Base-by-base conservation (phyloP, 2,797 vertebrate genomes). In the Cuculus canorus region DNA sequence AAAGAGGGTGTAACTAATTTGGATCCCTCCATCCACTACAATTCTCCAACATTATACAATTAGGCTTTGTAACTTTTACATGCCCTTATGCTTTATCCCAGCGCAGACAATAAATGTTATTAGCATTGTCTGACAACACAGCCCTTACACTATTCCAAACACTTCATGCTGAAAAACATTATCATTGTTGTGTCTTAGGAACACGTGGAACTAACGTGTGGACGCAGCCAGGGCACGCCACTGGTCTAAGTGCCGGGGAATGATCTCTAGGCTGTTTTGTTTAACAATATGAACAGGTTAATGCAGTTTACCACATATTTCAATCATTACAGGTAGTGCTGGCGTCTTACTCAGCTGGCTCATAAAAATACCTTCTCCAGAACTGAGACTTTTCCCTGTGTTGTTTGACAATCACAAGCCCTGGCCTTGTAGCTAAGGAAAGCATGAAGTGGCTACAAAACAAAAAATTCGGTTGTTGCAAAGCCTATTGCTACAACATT, bases 71-170 rank as follows among this genome's bases (percentile, higher is more conserved):
- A 68, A 18, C 27, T 87, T 78, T 83, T 63, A 13, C 24, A 56
- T 72, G 32, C 10, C 30, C 15, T 69, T 61, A 61, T 3, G 2
- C 45, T 87, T 88, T 73, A 35, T 19, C 24, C 9, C 0, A 1
- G 27, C 24, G 37, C 19, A 80, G 45, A 87, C 4, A 63, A 86
- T 9, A 71, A 15, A 82, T 65, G 54, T 57, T 43, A 77, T 52
- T 52, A 54, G 17, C n/a, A 37, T 47, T 7, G 3, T 12, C 17
- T 0, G 0, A 76, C 12, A 66, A 8, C 37, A 57, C 21, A 66
- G 48, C 9, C 18, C 13, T 84, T 5, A 41, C 0, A 0, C 65
- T 60, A 90, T 57, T 86, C 19, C 65, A 78, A 57, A 43, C 30
- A 66, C 12, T 86, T 83, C 37, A 81, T 43, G 24, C 21, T 60